Evolutionary conservation across 2,888 invertebrate genomes (phyloP).

Genomic region (Trissolcus brochymenae): DNA sequence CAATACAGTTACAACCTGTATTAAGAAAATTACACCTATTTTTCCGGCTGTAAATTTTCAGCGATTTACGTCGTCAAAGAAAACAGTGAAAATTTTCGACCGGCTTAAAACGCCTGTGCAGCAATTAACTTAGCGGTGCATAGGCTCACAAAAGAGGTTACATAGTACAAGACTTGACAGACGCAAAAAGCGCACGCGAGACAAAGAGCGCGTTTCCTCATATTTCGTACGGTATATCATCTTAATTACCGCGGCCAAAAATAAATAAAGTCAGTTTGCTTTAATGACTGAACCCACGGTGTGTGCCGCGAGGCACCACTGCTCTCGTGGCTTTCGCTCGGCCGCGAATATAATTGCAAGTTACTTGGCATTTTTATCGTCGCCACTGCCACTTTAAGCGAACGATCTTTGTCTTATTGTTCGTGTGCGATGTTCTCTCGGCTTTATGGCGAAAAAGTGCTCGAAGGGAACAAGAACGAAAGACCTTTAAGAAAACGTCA

Average conservation of each 20-base stretch:
- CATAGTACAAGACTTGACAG: slow-evolving; percentile 10
- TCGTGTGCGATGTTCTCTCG: slow-evolving; percentile 69
- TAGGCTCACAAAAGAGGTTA: slow-evolving; percentile 13
- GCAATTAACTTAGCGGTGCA: slow-evolving; percentile 39
- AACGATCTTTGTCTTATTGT: slow-evolving; percentile 71
- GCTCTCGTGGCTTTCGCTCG: slow-evolving; percentile 60
- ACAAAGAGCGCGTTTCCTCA: slow-evolving; percentile 37
- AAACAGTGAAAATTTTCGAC: slow-evolving; percentile 5
- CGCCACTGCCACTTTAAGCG: slow-evolving; percentile 70
- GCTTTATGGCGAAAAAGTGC: slow-evolving; percentile 64
- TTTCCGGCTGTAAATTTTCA: background rate
- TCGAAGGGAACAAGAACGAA: slow-evolving; percentile 44
- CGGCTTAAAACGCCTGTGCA: slow-evolving; percentile 9
- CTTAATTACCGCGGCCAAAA: slow-evolving; percentile 53
- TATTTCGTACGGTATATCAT: slow-evolving; percentile 53
- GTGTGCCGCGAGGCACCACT: slow-evolving; percentile 61
- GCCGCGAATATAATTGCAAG: slow-evolving; percentile 71
- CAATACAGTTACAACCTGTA: too few relatives aligned
- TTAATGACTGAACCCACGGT: slow-evolving; percentile 37
- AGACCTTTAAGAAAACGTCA: slow-evolving; percentile 64
- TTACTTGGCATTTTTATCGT: slow-evolving; percentile 71
- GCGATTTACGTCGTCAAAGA: background rate
- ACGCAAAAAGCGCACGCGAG: slow-evolving; percentile 8
- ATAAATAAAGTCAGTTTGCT: slow-evolving; percentile 48
- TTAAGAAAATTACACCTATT: too few relatives aligned